A percentile compares a stretch with the other conserved stretches of the same genome.
Conservation (phyloP, 2,797 vertebrate genomes). For the Masticophis lateralis region DNA sequence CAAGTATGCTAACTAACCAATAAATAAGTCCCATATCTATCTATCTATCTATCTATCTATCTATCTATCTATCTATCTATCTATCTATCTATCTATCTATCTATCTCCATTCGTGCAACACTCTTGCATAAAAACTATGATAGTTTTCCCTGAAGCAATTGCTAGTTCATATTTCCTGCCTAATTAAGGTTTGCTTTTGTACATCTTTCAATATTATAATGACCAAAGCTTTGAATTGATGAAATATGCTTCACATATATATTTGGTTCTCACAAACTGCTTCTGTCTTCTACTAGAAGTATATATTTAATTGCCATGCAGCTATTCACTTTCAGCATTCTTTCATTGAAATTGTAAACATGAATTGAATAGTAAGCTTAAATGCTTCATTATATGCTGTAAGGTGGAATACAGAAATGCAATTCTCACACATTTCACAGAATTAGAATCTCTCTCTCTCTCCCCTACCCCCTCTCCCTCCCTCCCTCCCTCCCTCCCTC, state of each 20-base stretch:
- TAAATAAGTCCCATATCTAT: conserved; percentile 19
- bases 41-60: neutral
- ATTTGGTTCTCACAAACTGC: neutral
- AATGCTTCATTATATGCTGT: neutral
- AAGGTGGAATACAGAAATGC: neutral
- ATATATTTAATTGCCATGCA: neutral
- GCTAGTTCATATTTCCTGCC: neutral
- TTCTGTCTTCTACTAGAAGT: neutral
- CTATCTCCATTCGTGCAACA: neutral
- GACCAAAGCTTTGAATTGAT: neutral
- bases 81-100: too few species aligned
- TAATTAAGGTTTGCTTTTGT: conserved; percentile 38
- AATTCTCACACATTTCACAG: neutral
- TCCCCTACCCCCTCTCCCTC: too few species aligned
- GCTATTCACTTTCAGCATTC: neutral
- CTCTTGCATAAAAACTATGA: neutral
- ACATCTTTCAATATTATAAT: neutral
- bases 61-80: too few species aligned
- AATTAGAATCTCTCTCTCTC: too few species aligned
- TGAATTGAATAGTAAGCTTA: neutral
- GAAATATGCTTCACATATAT: neutral
- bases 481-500: too few species aligned
- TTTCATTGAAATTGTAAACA: neutral
- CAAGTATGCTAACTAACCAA: conserved; percentile 38
- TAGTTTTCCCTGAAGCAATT: neutral